These are phyloP conservation scores for Tokudaia muenninki DNA, from an alignment of 2,797 vertebrate genomes.

Conservation along the genomic window DNA sequence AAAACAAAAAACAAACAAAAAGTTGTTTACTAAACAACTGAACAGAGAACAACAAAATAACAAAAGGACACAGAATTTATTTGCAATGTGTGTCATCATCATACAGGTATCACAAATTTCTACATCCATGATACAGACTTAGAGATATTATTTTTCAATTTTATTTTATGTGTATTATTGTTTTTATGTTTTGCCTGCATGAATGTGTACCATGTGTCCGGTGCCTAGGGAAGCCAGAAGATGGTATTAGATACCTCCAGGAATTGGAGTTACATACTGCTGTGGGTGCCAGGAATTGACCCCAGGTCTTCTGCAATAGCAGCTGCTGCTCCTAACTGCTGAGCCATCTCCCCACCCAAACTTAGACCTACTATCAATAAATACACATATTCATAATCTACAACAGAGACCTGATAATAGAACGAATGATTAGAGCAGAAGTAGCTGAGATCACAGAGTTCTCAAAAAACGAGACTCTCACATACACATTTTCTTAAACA, in stretches of 20 bases:
- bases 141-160: background rate
- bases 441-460: slow-evolving; percentile 19
- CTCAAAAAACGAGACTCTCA: slow-evolving; percentile 22
- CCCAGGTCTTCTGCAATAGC: background rate
- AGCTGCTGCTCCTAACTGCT: background rate
- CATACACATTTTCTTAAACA: slow-evolving; percentile 27
- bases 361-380: slow-evolving; percentile 9
- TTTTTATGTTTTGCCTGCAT: background rate
- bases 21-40: background rate
- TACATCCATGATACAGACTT: slow-evolving; percentile 2
- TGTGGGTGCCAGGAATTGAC: background rate
- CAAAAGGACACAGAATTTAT: slow-evolving; percentile 2
- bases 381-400: slow-evolving; percentile 12
- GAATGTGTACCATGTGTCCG: background rate
- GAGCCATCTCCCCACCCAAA: background rate
- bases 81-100: slow-evolving; percentile 46
- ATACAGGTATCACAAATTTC: slow-evolving; percentile 1
- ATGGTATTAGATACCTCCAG: background rate
- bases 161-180: background rate
- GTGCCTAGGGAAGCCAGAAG: background rate
- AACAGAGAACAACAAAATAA: background rate
- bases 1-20: no score
- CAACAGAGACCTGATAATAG: slow-evolving; percentile 23
- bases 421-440: background rate
- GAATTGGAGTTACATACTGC: background rate